Percentiles rank a stretch among this genome's conserved stretches.
These are phyloP conservation scores for Pseudocheirus occidentalis DNA, from an alignment of 2,797 vertebrate species.

Conservation along the genomic window DNA sequence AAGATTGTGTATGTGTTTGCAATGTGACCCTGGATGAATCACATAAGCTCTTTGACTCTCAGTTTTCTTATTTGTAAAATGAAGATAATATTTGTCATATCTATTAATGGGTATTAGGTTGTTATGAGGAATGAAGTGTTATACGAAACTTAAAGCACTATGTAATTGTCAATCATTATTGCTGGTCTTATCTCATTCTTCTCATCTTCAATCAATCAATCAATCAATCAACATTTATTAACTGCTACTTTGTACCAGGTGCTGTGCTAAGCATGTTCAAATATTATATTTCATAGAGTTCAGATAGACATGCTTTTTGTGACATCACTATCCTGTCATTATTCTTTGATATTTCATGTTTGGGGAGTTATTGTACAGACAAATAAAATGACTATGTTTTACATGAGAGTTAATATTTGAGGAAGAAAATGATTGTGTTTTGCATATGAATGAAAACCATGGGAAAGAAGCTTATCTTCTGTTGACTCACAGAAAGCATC, in stretches of 20 bases:
- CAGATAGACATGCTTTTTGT: not conserved
- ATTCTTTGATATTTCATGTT: not conserved
- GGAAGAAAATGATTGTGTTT: not conserved
- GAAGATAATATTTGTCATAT: not conserved
- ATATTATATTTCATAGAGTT: not conserved
- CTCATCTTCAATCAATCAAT: not conserved
- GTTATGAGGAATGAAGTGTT: not conserved
- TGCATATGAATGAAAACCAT: not conserved
- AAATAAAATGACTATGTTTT: not conserved
- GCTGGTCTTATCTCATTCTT: not conserved
- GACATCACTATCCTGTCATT: not conserved
- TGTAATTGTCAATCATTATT: not conserved
- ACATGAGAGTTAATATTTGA: not conserved
- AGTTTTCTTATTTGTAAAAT: not conserved
- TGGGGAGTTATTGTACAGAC: not conserved
- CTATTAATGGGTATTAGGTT: not conserved
- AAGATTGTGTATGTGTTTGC: not conserved
- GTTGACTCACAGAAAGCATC: not conserved
- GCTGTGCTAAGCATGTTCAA: not conserved
- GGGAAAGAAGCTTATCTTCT: not conserved
- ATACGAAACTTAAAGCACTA: not conserved
- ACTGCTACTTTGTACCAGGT: not conserved
- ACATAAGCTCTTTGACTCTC: not conserved
- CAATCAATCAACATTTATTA: not conserved
- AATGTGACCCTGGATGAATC: not conserved